Evolutionary conservation across 2,888 invertebrate genomes (phyloP).

Genomic region (Caenorhabditis sp.): DNA sequence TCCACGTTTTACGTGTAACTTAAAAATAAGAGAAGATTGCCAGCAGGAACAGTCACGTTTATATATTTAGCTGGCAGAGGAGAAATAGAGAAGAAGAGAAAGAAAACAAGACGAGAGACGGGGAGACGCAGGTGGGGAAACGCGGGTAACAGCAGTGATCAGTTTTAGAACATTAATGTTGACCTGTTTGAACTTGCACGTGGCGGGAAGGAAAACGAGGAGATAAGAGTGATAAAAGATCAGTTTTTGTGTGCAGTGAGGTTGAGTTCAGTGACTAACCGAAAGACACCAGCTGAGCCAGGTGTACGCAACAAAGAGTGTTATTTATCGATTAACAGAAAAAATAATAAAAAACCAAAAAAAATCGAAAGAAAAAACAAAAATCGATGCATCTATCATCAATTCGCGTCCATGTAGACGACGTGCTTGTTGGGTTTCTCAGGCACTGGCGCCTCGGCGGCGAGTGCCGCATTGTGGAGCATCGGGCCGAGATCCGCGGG

Average conservation of each 20-base stretch:
- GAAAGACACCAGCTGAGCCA: too few relatives aligned
- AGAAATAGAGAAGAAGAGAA: constrained; percentile 50
- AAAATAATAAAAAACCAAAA: constrained; percentile 11
- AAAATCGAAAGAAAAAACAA: too few relatives aligned
- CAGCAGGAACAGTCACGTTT: constrained; percentile 44
- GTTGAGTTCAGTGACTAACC: too few relatives aligned
- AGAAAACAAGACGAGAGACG: constrained; percentile 3
- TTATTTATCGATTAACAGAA: constrained; percentile 34
- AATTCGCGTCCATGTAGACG: constrained; percentile 27
- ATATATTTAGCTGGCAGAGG: not conserved
- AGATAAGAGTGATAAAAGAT: too few relatives aligned
- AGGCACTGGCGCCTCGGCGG: not conserved
- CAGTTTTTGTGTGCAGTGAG: too few relatives aligned
- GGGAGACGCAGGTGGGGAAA: constrained; percentile 38
- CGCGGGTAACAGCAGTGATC: constrained; percentile 49
- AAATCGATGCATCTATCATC: too few relatives aligned
- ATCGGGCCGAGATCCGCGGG: constrained; percentile 52
- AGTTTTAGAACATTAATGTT: constrained; percentile 57
- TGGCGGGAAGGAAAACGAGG: too few relatives aligned
- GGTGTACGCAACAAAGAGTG: not conserved
- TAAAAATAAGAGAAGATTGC: constrained; percentile 4
- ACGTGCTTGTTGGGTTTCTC: constrained; percentile 39
- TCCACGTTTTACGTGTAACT: constrained; percentile 1
- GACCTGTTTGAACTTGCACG: constrained; percentile 23
- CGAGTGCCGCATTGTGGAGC: constrained; percentile 41